These are phyloP conservation scores for Sphaerophoria taeniata DNA, from an alignment of 2,888 invertebrate species.

Conservation along the genomic window DNA sequence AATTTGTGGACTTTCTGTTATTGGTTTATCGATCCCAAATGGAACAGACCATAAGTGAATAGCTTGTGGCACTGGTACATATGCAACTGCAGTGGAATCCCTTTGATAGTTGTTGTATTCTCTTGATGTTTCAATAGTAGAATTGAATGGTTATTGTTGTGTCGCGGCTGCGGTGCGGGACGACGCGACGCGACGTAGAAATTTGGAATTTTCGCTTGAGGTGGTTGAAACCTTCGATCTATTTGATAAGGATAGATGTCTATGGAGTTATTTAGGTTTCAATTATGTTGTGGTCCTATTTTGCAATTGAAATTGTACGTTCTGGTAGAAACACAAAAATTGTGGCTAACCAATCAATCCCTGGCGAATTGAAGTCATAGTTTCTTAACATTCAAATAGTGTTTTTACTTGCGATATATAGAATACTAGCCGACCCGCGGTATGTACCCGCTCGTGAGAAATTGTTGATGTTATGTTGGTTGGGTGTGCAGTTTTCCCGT, in stretches of 20 bases:
- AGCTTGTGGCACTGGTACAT: slow-evolving; percentile 26
- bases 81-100: background rate
- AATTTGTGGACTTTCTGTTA: slow-evolving; percentile 72
- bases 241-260: background rate
- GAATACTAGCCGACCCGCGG: no score
- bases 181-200: background rate
- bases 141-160: slow-evolving; percentile 56
- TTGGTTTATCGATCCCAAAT: slow-evolving; percentile 66
- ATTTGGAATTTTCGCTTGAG: slow-evolving; percentile 17
- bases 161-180: background rate
- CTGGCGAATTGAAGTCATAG: background rate
- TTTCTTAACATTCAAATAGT: no score
- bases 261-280: slow-evolving; percentile 36
- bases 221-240: background rate
- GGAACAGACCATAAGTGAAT: slow-evolving; percentile 43
- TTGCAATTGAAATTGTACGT: background rate
- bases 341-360: background rate
- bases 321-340: background rate
- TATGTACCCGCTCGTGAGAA: no score
- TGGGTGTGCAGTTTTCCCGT: no score
- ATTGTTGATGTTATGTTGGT: no score
- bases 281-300: slow-evolving; percentile 27
- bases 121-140: slow-evolving; percentile 27
- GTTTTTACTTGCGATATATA: no score
- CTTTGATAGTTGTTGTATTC: slow-evolving; percentile 11